These are phyloP conservation scores for Sinelater perroti DNA, from an alignment of 2,888 invertebrate genomes.

Conservation along the genomic window DNA sequence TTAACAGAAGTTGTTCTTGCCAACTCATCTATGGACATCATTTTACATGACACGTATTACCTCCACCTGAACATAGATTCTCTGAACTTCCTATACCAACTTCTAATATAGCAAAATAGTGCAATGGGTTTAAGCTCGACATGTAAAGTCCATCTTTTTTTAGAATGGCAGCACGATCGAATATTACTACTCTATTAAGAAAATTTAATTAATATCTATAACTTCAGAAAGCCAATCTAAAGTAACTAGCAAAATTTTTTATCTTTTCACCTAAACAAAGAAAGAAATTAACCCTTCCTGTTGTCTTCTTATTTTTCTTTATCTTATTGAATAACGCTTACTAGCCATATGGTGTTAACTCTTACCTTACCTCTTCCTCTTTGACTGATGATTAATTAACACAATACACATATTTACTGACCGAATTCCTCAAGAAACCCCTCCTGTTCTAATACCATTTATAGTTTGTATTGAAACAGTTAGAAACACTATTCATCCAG, in stretches of 20 bases:
- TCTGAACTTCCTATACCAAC: slow-evolving; percentile 67
- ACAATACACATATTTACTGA: slow-evolving; percentile 75
- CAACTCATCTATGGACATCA: slow-evolving; percentile 80
- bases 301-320: slow-evolving; percentile 63
- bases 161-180: too few relatives aligned
- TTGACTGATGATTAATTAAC: slow-evolving; percentile 74
- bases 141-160: slow-evolving; percentile 70
- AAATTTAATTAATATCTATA: slow-evolving; percentile 66
- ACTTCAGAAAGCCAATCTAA: slow-evolving; percentile 74
- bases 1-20: slow-evolving; percentile 74
- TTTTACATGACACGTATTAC: slow-evolving; percentile 85
- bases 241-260: slow-evolving; percentile 71
- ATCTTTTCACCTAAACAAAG: slow-evolving; percentile 59
- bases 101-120: slow-evolving; percentile 72
- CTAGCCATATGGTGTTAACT: slow-evolving; percentile 70
- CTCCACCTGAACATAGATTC: slow-evolving; percentile 68
- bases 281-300: slow-evolving; percentile 65
- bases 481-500: slow-evolving; percentile 76
- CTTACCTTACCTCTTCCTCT: slow-evolving; percentile 68
- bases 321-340: slow-evolving; percentile 52
- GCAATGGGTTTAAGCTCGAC: slow-evolving; percentile 75
- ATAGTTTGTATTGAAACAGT: slow-evolving; percentile 79
- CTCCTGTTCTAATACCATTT: slow-evolving; percentile 71
- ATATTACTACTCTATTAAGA: slow-evolving; percentile 64
- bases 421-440: slow-evolving; percentile 74